Percentiles rank a stretch among this genome's conserved stretches.
Conservation (phyloP, 1,140 invertebrate species). For the Papilio glaucus region DNA sequence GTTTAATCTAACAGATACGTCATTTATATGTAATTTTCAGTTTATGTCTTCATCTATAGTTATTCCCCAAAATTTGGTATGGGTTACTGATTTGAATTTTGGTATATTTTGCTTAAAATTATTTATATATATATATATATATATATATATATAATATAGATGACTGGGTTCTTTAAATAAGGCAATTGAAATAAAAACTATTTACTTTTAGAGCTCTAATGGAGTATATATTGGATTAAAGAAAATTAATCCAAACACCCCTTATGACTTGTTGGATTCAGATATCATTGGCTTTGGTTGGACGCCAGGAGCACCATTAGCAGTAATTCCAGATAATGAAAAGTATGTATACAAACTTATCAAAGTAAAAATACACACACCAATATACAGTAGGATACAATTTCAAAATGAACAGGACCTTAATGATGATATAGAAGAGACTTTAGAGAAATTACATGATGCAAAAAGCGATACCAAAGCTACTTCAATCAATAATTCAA, state of each 20-base stretch:
- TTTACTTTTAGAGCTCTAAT: constrained; percentile 71
- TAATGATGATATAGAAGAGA: constrained; percentile 48
- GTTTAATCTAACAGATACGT: no score
- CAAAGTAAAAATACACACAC: constrained; percentile 45
- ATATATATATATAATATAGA: no score
- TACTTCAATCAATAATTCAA: constrained; percentile 14
- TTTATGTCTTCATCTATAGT: no score
- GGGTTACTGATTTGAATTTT: no score
- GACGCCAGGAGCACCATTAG: constrained; percentile 55
- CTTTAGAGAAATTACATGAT: constrained; percentile 32
- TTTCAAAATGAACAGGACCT: constrained; percentile 62
- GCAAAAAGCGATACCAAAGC: neutral
- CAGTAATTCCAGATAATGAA: constrained; percentile 60
- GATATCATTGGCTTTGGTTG: constrained; percentile 73
- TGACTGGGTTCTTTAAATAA: no score
- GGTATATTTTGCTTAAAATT: no score
- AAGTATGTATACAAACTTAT: constrained; percentile 72
- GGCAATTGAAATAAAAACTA: neutral
- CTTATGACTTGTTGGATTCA: constrained; percentile 55
- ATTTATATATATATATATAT: no score
- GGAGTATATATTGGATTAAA: constrained; percentile 69
- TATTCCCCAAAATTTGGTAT: no score
- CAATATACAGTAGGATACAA: constrained; percentile 54
- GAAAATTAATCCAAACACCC: constrained; percentile 62
- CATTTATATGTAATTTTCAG: no score